Conservation (phyloP, 2,113 vertebrate genomes). For the Nycticorax nycticorax region DNA sequence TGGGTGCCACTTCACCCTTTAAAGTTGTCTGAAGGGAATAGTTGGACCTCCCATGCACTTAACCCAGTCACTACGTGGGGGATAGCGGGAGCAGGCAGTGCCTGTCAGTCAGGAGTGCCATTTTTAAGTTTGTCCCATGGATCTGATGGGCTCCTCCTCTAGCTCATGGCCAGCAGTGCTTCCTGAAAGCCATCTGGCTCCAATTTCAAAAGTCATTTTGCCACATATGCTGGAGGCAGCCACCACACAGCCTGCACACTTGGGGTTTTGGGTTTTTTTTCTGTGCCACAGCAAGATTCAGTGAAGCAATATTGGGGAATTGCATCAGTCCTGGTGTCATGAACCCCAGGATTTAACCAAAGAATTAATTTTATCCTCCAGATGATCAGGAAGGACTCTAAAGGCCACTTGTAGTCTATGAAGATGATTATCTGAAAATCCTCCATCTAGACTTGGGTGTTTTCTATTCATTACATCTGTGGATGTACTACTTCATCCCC, state of each 20-base stretch:
- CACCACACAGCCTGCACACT: not conserved
- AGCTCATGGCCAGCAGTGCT: not conserved
- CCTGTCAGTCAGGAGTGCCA: not conserved
- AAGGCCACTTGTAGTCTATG: not conserved
- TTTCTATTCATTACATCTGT: not conserved
- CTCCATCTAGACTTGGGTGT: not conserved
- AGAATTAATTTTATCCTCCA: not conserved
- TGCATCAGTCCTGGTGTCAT: not conserved
- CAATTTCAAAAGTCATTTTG: not conserved
- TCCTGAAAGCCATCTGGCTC: not conserved
- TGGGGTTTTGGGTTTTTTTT: rapidly evolving
- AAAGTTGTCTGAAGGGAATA: not conserved
- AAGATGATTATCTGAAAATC: not conserved
- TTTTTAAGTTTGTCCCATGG: not conserved
- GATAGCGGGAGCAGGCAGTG: not conserved
- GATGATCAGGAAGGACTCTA: not conserved
- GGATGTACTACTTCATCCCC: not conserved
- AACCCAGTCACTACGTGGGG: not conserved
- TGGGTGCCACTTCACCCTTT: not conserved
- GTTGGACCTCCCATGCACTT: not conserved
- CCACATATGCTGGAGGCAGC: not conserved
- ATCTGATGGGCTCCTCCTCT: not conserved
- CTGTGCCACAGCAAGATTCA: not conserved
- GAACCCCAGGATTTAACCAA: not conserved
- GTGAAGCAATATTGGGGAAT: not conserved